Evolutionary conservation across 1,140 invertebrate species (phyloP).

Genomic region (Panagrolaimus sp.): DNA sequence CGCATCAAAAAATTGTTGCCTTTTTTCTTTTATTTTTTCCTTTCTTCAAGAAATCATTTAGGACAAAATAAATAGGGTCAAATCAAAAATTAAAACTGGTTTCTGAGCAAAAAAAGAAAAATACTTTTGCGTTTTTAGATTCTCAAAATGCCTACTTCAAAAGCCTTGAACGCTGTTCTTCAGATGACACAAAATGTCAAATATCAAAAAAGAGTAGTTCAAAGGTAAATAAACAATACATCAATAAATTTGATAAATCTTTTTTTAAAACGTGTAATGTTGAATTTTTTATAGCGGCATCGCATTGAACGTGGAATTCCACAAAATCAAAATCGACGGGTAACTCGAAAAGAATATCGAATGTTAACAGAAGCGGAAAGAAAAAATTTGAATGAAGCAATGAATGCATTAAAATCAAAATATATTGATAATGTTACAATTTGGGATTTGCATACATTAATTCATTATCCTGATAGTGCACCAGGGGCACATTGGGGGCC

Average conservation of each 20-base stretch:
- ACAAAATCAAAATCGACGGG: constrained; percentile 1
- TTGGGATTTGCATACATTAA: constrained; percentile 58
- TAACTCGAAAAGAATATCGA: constrained; percentile 55
- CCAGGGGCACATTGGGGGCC: constrained; percentile 51
- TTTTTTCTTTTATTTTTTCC: too few species aligned
- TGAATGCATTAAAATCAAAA: constrained; percentile 53
- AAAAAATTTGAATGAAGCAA: constrained; percentile 39
- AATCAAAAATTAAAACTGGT: neutral
- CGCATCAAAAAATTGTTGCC: neutral
- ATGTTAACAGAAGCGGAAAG: constrained; percentile 53
- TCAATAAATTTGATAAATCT: neutral
- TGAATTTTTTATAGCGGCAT: constrained; percentile 19
- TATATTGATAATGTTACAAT: constrained; percentile 54
- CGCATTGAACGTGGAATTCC: constrained; percentile 24
- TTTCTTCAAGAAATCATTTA: too few species aligned
- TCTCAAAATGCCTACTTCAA: constrained; percentile 16
- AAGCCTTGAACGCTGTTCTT: constrained; percentile 15
- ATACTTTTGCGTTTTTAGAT: constrained; percentile 1
- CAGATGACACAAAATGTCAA: constrained; percentile 5
- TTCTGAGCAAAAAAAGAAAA: too few species aligned
- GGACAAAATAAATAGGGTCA: constrained; percentile 1
- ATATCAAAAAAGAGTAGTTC: neutral
- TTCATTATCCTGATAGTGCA: constrained; percentile 59
- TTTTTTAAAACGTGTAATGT: neutral
- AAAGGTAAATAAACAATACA: neutral